Evolutionary conservation across 2,113 vertebrate species (phyloP), one percentile per base, ranked within the genome.

Genomic region (Callipepla squamata): DNA sequence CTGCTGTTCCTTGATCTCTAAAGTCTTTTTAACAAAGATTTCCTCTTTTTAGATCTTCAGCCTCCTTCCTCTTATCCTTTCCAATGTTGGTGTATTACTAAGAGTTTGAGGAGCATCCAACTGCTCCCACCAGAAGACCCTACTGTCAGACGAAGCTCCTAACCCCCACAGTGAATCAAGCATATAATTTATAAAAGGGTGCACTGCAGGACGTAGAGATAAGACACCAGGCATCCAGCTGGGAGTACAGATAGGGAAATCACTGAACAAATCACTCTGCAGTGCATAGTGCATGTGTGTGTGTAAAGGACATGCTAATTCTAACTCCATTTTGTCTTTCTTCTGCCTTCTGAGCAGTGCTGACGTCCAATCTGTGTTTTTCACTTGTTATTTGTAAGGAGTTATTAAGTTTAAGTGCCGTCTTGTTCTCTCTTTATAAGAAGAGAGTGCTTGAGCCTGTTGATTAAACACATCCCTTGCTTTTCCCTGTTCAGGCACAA

Each of bases 381-480:
- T 78, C 0, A 0, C 90, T 93, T 96, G 85, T 78, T 92, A 92
- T 96, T 96, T 94, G 90, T 70, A 67, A 93, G 87, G 69, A 92
- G 38, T 93, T 91, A 94, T 57, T 83, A 88, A 86, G 92, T 93
- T 95, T 90, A 96, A 94, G 69, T 78, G 51, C 82, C 87, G 51
- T 51, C 80, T 94, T 93, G 95, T 96, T 95, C 93, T 95, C 85
- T 93, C 82, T 85, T 90, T 90, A 80, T 61, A 94, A 95, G 92
- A 90, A 85, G 38, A 63, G 76, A 93, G 85, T 90, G 69, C 69
- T 93, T 90, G 68, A 95, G 93, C 78, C 89, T 92, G 93, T 89
- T 96, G 95, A 90, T 94, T 94, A 95, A 96, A 96, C 83, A 90
- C 83, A 93, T 95, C 94, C 89, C 83, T 95, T 95, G 83, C 80